Conservation (phyloP, 2,888 invertebrate genomes). For the Cyclophora punctaria region DNA sequence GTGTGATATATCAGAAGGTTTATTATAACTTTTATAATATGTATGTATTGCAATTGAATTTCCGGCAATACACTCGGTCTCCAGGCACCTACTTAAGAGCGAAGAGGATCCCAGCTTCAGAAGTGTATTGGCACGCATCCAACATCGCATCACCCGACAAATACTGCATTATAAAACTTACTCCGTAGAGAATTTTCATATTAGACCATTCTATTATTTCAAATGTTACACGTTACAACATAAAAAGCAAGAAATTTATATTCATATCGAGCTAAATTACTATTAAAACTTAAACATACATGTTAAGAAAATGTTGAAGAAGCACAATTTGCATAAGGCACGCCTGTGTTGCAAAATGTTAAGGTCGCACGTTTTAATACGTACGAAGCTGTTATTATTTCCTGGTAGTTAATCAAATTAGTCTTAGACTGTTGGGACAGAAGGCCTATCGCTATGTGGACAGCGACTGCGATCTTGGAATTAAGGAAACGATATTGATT, state of each 20-base stretch:
- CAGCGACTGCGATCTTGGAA: constrained; percentile 29
- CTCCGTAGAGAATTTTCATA: constrained; percentile 11
- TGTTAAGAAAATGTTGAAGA: constrained; percentile 11
- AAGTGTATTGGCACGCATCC: constrained; percentile 36
- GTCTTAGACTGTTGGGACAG: constrained; percentile 28
- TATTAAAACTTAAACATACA: constrained; percentile 6
- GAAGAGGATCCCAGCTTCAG: constrained; percentile 26
- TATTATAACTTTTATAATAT: neutral
- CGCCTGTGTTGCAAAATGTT: constrained; percentile 27
- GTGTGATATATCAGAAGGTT: too few relatives aligned
- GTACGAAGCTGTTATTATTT: constrained; percentile 26
- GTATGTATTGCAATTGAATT: neutral
- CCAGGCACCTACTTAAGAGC: constrained; percentile 11
- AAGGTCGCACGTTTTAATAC: constrained; percentile 25
- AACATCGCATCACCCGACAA: constrained; percentile 28
- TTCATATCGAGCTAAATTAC: neutral
- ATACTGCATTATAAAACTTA: constrained; percentile 30
- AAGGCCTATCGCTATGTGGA: constrained; percentile 22
- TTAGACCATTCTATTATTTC: neutral
- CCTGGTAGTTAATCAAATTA: constrained; percentile 38
- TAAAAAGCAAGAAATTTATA: neutral
- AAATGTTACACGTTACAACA: constrained; percentile 1
- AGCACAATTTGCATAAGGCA: constrained; percentile 23
- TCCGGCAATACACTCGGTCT: neutral
- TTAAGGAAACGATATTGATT: constrained; percentile 42